Evolutionary conservation across 2,888 invertebrate genomes (phyloP).

Genomic region (Panzeria rudis): DNA sequence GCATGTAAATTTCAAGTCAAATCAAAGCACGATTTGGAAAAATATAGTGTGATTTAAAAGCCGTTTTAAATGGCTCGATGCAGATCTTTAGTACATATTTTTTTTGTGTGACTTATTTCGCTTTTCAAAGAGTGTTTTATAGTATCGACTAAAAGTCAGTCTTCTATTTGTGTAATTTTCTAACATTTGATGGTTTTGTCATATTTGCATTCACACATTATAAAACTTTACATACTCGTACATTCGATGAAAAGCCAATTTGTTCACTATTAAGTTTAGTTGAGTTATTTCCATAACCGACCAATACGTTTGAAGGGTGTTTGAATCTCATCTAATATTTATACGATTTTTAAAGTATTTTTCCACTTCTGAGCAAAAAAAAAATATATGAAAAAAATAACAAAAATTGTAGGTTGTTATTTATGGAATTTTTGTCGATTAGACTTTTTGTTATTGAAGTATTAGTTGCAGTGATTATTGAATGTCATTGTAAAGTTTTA

Average conservation of each 20-base stretch:
- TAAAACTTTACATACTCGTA: neutral
- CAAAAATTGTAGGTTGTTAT: slow-evolving; percentile 53
- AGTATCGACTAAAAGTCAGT: neutral
- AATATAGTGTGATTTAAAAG: too few species aligned
- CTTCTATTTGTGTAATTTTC: neutral
- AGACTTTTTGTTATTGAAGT: slow-evolving; percentile 27
- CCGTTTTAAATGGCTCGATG: too few species aligned
- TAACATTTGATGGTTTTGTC: slow-evolving; percentile 18
- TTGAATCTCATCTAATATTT: slow-evolving; percentile 66
- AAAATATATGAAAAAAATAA: neutral
- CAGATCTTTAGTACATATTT: too few species aligned
- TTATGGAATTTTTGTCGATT: slow-evolving; percentile 32
- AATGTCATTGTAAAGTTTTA: slow-evolving; percentile 61
- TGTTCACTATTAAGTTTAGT: neutral
- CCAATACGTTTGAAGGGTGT: slow-evolving; percentile 51
- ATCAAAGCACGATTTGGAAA: too few species aligned
- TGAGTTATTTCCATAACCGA: slow-evolving; percentile 9
- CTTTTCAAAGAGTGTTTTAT: neutral
- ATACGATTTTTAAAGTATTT: slow-evolving; percentile 55
- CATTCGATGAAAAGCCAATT: slow-evolving; percentile 3
- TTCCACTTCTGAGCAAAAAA: slow-evolving; percentile 28
- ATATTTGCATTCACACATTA: slow-evolving; percentile 7
- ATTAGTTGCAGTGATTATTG: slow-evolving; percentile 51
- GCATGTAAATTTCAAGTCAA: too few species aligned
- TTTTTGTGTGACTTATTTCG: neutral